Percentiles rank a stretch among this genome's conserved stretches.
These are phyloP conservation scores for Neelides sp. DNA, from an alignment of 1,140 invertebrate genomes.

Conservation along the genomic window DNA sequence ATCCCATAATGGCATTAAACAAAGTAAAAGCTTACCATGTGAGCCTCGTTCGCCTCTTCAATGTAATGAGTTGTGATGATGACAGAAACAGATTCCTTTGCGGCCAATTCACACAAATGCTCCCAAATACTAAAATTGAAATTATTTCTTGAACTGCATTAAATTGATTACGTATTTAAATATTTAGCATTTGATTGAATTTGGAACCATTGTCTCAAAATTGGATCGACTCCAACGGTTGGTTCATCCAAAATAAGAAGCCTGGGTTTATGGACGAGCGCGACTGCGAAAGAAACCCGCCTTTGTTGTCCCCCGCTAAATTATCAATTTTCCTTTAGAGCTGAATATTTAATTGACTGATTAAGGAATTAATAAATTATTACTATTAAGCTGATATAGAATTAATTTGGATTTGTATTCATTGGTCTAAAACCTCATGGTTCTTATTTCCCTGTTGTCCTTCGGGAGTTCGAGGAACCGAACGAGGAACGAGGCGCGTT, in stretches of 20 bases:
- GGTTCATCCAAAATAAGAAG: constrained; percentile 43
- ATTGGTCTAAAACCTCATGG: constrained; percentile 59
- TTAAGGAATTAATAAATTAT: no score
- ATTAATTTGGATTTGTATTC: no score
- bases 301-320: constrained; percentile 41
- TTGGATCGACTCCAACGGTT: constrained; percentile 43
- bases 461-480: constrained; percentile 70
- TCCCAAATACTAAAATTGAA: constrained; percentile 41
- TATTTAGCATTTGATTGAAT: not conserved
- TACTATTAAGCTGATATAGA: no score
- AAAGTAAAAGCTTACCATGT: constrained; percentile 14
- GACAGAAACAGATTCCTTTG: constrained; percentile 38
- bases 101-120: constrained; percentile 39
- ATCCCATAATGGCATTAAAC: not conserved
- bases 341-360: no score
- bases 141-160: constrained; percentile 66
- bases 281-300: constrained; percentile 38
- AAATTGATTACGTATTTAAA: constrained; percentile 34
- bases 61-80: constrained; percentile 93
- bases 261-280: constrained; percentile 40
- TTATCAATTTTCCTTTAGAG: no score
- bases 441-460: constrained; percentile 40
- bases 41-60: constrained; percentile 53
- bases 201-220: constrained; percentile 38
- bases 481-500: constrained; percentile 68